Evolutionary conservation across 2,797 vertebrate species (phyloP).

Genomic region (Enteromius viviparus): DNA sequence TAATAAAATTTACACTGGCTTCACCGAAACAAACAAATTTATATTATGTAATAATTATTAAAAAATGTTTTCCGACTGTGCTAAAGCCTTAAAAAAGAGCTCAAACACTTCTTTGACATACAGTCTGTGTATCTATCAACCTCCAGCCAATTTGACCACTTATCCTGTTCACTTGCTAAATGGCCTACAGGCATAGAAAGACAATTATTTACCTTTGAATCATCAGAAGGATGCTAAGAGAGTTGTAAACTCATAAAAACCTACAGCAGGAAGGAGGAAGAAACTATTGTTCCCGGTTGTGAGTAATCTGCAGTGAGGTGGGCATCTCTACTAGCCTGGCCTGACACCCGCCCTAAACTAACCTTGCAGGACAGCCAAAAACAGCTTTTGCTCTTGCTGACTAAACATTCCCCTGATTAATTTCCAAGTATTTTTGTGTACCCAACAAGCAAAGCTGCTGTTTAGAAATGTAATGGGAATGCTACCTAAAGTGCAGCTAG

Average conservation of each 20-base stretch:
- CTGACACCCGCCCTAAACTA: slow-evolving; percentile 15
- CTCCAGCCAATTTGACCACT: not conserved
- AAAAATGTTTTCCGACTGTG: not conserved
- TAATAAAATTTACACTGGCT: not conserved
- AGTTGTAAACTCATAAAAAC: not conserved
- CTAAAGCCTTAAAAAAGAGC: not conserved
- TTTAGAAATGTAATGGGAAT: slow-evolving; percentile 29
- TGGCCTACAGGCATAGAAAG: not conserved
- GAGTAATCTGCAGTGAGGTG: slow-evolving; percentile 20
- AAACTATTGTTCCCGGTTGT: not conserved
- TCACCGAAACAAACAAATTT: not conserved
- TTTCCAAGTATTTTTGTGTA: slow-evolving; percentile 43
- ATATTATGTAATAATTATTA: not conserved
- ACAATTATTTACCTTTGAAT: not conserved
- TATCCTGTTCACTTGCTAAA: not conserved
- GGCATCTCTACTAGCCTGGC: not conserved
- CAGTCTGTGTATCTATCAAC: not conserved
- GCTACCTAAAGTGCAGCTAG: not conserved
- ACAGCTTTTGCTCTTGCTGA: slow-evolving; percentile 54
- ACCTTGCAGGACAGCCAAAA: slow-evolving; percentile 46
- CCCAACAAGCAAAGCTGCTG: slow-evolving; percentile 39
- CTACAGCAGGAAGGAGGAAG: not conserved
- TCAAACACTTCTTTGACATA: not conserved
- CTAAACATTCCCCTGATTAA: slow-evolving; percentile 54
- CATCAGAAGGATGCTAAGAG: not conserved